A percentile compares a stretch with the other conserved stretches of the same genome.
These are phyloP conservation scores for Delia radicum DNA, from an alignment of 1,140 invertebrate genomes.

Conservation along the genomic window DNA sequence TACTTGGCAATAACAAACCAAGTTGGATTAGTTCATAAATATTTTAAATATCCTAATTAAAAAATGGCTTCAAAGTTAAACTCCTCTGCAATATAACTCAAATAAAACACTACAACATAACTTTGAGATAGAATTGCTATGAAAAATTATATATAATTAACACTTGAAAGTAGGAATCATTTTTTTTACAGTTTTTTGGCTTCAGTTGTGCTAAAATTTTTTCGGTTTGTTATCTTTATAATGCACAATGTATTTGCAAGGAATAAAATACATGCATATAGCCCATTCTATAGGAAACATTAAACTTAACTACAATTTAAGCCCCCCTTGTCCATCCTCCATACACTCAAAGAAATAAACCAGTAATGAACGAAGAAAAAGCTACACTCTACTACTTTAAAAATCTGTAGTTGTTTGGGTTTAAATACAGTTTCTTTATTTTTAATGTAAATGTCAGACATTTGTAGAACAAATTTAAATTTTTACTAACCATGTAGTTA, in stretches of 20 bases:
- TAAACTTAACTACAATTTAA: background rate
- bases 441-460: no score
- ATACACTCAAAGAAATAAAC: background rate
- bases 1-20: background rate
- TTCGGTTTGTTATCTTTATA: background rate
- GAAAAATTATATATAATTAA: background rate
- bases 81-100: background rate
- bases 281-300: background rate
- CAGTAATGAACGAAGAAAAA: no score
- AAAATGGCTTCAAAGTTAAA: background rate
- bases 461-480: no score
- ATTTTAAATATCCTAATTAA: background rate
- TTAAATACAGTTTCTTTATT: no score
- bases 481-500: no score
- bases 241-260: background rate
- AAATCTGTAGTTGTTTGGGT: no score
- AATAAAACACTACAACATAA: background rate
- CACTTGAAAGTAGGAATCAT: background rate
- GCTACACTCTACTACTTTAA: no score
- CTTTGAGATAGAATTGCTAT: background rate
- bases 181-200: background rate
- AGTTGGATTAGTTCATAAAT: background rate
- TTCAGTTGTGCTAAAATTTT: background rate
- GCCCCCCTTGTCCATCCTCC: background rate
- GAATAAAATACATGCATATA: background rate